Evolutionary conservation across 2,888 invertebrate species (phyloP), one percentile per base, ranked within the genome.

Genomic region (Drosophila anomalata): DNA sequence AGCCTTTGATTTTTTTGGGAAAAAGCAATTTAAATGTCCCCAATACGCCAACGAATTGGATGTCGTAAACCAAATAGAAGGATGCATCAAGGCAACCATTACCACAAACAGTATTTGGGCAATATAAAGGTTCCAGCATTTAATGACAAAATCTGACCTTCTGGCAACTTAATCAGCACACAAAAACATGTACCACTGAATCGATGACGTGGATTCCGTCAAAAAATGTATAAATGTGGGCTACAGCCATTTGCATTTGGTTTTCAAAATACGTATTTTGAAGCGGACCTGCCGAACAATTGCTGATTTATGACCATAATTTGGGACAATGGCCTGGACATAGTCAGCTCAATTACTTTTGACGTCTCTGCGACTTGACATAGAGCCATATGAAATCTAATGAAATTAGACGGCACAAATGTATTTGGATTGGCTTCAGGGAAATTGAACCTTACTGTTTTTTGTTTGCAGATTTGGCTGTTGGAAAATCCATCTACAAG

Each of bases 281-380:
- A 20, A 42, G 5, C 7, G 11, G 42, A 42, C 8, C 8, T 17
- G 20, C 5, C 17, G 42, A 17, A 20, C 3, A 1, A 20, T 42
- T 17, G 42, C 20, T 42, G 20, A 42, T 42, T 42, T 42, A 42
- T 42, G 42, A 20, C 20, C 17, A 42, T 9, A 17, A 42, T 42
- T 20, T 42, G 42, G 17, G 20, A 20, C 42, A 42, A 42, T 42
- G 42, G 42, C 42, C 42, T n/a, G 36, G 36, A 7, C n/a, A 6
- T 36, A n/a, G n/a, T n/a, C n/a, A 6, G 36, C 6, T 36, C n/a
- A 36, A 36, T 36, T 36, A 36, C 36, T 36, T 12, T 2, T 36
- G 7, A 36, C 36, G 2, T 36, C 7, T 7, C 7, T 7, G n/a
- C 36, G n/a, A 36, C 36, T 2, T n/a, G 36, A 4, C 3, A 36